These are phyloP conservation scores for Bombus pyrosoma DNA, from an alignment of 1,140 invertebrate species.

Conservation along the genomic window DNA sequence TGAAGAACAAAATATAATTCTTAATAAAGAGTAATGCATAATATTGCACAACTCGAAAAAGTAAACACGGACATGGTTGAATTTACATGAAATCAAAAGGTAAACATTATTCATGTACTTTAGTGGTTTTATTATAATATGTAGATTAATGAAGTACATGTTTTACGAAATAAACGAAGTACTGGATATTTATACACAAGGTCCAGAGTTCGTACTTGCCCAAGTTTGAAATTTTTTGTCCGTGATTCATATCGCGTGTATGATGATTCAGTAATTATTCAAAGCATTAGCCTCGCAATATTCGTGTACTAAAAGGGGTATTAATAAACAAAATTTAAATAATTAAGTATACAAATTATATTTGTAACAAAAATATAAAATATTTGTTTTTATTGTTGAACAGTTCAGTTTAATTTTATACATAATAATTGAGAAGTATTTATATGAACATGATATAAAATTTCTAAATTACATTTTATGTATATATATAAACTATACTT, in stretches of 20 bases:
- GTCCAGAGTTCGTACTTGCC: conserved; percentile 25
- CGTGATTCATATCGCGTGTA: neutral
- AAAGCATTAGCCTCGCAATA: neutral
- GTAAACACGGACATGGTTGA: neutral
- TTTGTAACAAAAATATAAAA: conserved; percentile 29
- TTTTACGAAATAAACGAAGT: conserved; percentile 17
- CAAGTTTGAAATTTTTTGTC: neutral
- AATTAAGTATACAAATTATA: neutral
- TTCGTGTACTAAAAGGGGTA: neutral
- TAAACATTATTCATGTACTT: neutral
- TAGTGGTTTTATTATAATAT: conserved; percentile 1
- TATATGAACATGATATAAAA: neutral
- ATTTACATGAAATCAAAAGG: conserved; percentile 7
- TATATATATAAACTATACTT: too few relatives aligned
- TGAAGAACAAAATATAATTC: conserved; percentile 15
- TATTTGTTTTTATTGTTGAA: conserved; percentile 12
- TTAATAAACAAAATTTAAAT: neutral
- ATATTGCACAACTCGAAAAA: conserved; percentile 1
- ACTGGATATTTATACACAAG: conserved; percentile 28
- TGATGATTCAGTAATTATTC: neutral
- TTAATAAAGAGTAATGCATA: neutral
- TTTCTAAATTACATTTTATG: neutral
- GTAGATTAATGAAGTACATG: neutral
- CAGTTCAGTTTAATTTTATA: neutral
- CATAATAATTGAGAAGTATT: neutral